Evolutionary conservation across 2,113 vertebrate genomes (phyloP).

Genomic region (Salvelinus alpinus): DNA sequence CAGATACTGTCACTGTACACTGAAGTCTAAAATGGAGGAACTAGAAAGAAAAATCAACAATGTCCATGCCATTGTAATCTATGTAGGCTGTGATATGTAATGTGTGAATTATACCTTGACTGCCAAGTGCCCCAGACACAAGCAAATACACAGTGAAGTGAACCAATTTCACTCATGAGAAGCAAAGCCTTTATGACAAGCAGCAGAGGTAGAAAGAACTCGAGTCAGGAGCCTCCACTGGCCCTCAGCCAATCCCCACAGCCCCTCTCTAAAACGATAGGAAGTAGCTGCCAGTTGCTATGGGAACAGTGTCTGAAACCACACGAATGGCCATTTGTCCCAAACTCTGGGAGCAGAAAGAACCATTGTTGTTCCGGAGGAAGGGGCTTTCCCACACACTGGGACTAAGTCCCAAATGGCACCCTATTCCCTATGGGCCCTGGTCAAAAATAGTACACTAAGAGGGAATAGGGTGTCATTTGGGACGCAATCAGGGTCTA

Average conservation of each 20-base stretch:
- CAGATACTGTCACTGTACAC: too few species aligned
- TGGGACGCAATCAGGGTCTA: background rate
- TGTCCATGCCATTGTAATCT: too few species aligned
- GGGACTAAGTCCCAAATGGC: background rate
- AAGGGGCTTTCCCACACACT: slow-evolving; percentile 47
- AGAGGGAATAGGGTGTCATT: background rate
- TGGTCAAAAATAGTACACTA: too few species aligned
- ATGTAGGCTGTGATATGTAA: too few species aligned
- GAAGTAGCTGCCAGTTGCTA: slow-evolving; percentile 74
- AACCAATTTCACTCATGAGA: too few species aligned
- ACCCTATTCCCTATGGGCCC: too few species aligned
- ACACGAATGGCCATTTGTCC: slow-evolving; percentile 78
- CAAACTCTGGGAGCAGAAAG: slow-evolving; percentile 55
- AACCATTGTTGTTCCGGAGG: slow-evolving; percentile 53
- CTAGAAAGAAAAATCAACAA: too few species aligned
- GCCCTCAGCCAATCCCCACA: slow-evolving; percentile 78
- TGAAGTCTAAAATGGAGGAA: too few species aligned
- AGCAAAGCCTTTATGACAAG: background rate
- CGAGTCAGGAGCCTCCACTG: slow-evolving; percentile 57
- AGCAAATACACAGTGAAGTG: too few species aligned
- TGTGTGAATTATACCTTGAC: too few species aligned
- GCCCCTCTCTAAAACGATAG: slow-evolving; percentile 67
- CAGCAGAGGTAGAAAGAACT: background rate
- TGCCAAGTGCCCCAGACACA: too few species aligned
- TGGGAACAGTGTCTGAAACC: slow-evolving; percentile 80